Evolutionary conservation across 2,113 vertebrate species (phyloP).

Genomic region (Mystacornis crossleyi): DNA sequence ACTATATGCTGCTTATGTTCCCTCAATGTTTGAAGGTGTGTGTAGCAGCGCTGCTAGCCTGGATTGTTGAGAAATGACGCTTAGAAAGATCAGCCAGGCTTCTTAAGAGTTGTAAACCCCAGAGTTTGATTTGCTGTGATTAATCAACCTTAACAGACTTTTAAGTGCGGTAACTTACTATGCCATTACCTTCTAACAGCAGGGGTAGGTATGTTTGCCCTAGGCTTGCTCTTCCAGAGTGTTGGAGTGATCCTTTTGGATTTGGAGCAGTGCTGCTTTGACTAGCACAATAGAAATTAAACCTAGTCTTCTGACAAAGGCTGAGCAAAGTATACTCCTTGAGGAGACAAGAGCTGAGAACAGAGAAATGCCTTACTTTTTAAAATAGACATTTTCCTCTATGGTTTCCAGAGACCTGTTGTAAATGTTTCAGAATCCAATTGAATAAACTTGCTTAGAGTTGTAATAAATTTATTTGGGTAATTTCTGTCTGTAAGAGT

Average conservation of each 20-base stretch:
- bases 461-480: not conserved
- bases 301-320: not conserved
- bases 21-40: not conserved
- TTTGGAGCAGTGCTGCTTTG: not conserved
- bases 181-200: not conserved
- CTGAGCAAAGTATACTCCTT: not conserved
- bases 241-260: not conserved
- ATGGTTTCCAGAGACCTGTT: not conserved
- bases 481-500: not conserved
- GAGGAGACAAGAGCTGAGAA: not conserved
- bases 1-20: fast-evolving
- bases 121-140: not conserved
- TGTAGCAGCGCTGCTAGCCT: not conserved
- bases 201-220: not conserved
- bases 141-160: not conserved
- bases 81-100: not conserved
- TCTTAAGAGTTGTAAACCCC: not conserved
- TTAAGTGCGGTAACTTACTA: not conserved
- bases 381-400: not conserved
- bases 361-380: not conserved
- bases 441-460: not conserved
- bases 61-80: not conserved
- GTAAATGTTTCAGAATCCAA: not conserved
- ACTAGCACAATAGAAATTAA: not conserved
- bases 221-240: not conserved